A percentile compares a stretch with the other conserved stretches of the same genome.
These are phyloP conservation scores for Rhinogobio ventralis DNA, from an alignment of 2,797 vertebrate genomes.

Conservation along the genomic window DNA sequence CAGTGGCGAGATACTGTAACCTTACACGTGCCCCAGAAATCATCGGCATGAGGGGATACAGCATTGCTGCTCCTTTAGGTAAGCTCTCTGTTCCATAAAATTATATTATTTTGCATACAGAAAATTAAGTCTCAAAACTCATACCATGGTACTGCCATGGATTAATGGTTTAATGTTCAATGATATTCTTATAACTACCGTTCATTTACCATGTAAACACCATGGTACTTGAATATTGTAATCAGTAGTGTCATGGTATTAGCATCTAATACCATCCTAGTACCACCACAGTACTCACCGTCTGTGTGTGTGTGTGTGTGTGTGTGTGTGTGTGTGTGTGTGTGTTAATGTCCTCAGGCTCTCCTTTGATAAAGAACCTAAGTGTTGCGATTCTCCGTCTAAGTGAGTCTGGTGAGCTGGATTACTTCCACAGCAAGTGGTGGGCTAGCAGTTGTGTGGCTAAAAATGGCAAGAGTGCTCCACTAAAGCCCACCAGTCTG, in stretches of 20 bases:
- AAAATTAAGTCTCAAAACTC: neutral
- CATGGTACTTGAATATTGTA: neutral
- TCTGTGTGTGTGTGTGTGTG: slow-evolving; percentile 18
- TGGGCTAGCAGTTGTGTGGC: slow-evolving; percentile 83
- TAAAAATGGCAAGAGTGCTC: slow-evolving; percentile 52
- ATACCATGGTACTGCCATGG: neutral
- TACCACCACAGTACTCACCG: neutral
- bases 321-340: slow-evolving; percentile 20
- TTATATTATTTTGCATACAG: neutral
- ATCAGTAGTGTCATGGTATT: neutral
- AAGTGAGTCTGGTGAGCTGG: slow-evolving; percentile 81
- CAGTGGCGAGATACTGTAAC: slow-evolving; percentile 81
- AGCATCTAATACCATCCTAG: neutral
- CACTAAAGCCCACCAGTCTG: slow-evolving; percentile 77
- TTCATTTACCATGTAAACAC: neutral
- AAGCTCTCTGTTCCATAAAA: neutral
- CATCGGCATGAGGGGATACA: slow-evolving; percentile 80
- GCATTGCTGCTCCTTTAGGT: slow-evolving; percentile 83
- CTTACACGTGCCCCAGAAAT: slow-evolving; percentile 79
- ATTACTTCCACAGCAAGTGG: slow-evolving; percentile 84
- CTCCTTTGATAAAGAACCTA: slow-evolving; percentile 79
- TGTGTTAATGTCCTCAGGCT: slow-evolving; percentile 72
- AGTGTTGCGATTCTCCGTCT: slow-evolving; percentile 82
- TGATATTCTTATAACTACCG: neutral
- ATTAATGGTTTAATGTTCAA: neutral